Conservation (phyloP, 2,113 vertebrate species). For the Clarias gariepinus region DNA sequence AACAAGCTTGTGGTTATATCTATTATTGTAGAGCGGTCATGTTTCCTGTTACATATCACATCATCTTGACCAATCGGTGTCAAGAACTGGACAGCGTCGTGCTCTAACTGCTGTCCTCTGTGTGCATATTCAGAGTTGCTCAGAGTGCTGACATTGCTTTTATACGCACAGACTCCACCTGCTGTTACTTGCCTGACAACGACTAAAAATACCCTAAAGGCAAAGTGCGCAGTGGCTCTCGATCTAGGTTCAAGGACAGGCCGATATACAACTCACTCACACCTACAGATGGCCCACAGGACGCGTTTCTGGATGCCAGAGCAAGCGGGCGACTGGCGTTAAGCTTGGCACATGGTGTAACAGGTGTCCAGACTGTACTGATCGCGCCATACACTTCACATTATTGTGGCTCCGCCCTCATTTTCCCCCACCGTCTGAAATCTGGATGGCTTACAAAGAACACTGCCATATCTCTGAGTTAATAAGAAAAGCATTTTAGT, state of each 20-base stretch:
- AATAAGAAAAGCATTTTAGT: neutral
- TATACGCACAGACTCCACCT: slow-evolving; percentile 71
- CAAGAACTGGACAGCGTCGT: neutral
- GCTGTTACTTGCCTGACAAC: slow-evolving; percentile 65
- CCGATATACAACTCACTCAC: neutral
- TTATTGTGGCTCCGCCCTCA: neutral
- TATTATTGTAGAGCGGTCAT: neutral
- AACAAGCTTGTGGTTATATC: neutral
- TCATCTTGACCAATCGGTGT: neutral
- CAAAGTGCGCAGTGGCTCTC: slow-evolving; percentile 62
- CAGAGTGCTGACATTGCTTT: slow-evolving; percentile 66
- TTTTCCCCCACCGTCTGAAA: neutral
- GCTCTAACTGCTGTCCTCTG: neutral
- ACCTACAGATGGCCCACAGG: slow-evolving; percentile 12
- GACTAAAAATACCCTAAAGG: slow-evolving; percentile 73
- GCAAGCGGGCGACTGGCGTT: slow-evolving; percentile 2
- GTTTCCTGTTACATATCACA: neutral
- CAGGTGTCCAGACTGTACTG: slow-evolving; percentile 27
- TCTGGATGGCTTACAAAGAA: slow-evolving; percentile 3
- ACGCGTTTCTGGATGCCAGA: neutral
- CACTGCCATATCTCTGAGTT: slow-evolving; percentile 18
- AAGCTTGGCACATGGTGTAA: slow-evolving; percentile 23
- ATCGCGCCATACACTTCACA: neutral
- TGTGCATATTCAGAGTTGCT: slow-evolving; percentile 19
- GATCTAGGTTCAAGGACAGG: slow-evolving; percentile 70